Conservation (phyloP, 2,797 vertebrate genomes). For the Enteromius trimaculatus region DNA sequence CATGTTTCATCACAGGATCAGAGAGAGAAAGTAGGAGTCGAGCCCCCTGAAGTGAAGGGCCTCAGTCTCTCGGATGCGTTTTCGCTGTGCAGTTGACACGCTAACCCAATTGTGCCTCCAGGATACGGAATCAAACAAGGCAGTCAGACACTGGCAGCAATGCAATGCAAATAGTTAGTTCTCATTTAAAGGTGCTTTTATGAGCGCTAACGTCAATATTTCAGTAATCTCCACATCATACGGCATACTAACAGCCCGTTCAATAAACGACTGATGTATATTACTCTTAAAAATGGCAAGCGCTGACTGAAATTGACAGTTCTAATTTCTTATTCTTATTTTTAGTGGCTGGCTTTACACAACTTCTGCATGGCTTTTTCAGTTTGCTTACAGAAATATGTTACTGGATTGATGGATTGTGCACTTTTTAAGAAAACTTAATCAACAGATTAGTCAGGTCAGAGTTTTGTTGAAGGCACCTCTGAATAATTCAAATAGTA, state of each 20-base stretch:
- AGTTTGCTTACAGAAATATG: background rate
- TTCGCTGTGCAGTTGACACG: constrained; percentile 56
- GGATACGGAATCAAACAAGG: constrained; percentile 55
- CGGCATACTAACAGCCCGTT: background rate
- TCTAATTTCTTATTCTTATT: background rate
- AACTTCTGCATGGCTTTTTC: background rate
- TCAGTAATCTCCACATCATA: background rate
- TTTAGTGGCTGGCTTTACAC: background rate
- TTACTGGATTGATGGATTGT: background rate
- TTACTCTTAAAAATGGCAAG: background rate
- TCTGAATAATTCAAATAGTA: background rate
- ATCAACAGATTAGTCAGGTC: background rate
- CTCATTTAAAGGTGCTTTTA: constrained; percentile 20
- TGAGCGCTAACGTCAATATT: background rate
- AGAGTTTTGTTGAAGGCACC: background rate
- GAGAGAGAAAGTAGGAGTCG: constrained; percentile 59
- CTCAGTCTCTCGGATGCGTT: constrained; percentile 43
- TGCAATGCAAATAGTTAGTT: constrained; percentile 26
- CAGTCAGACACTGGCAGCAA: constrained; percentile 28
- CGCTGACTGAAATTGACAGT: background rate
- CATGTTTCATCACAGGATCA: constrained; percentile 67
- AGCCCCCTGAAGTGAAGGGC: constrained; percentile 57
- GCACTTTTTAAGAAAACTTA: background rate
- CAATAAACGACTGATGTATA: background rate
- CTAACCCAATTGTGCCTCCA: constrained; percentile 62